Base-by-base conservation (phyloP, 2,888 invertebrate species). In the Leistus spinibarbis region DNA sequence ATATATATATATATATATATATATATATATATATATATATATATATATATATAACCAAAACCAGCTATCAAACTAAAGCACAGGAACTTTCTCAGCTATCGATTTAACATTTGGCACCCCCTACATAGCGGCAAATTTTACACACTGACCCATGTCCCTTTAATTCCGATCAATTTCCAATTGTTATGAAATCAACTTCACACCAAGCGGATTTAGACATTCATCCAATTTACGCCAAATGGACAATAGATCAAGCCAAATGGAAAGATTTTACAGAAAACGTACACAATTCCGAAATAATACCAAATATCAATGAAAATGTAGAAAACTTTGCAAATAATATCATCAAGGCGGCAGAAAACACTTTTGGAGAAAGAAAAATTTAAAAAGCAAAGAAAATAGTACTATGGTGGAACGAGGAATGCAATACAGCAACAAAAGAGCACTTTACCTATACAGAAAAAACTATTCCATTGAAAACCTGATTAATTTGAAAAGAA, bases 391-490 rank as follows among this genome's bases (percentile, higher is more conserved):
- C 19, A 40, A 19, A 57, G 57, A 3, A 54, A 54, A 22, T 23
- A 5, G 75, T 71, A 2, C 76, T 75, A 20, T 79, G 77, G 78
- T 80, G 78, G 79, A 79, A 77, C 63, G 66, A 76, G 19, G 69
- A 77, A 19, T 77, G 78, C 20, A 62, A 76, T 23, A 19, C 63
- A 9, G 23, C 16, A 64, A 53, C 13, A 78, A 78, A 77, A 67
- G 76, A 20, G 78, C 78, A 1, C 76, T 77, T 27, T 76, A 76
- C 54, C 54, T 53, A 63, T 69, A 66, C 27, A 78, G 77, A 63
- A 69, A 66, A 60, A 62, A 77, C 17, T 77, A 69, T 20, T 70
- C 66, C 7, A 1, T 16, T 5, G 77, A 77, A 62, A 76, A 77
- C 54, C 69, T 76, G 20, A 69, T 73, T 9, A 56, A 74, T 10